Evolutionary conservation across 2,113 vertebrate genomes (phyloP).

Genomic region (Etheostoma spectabile): DNA sequence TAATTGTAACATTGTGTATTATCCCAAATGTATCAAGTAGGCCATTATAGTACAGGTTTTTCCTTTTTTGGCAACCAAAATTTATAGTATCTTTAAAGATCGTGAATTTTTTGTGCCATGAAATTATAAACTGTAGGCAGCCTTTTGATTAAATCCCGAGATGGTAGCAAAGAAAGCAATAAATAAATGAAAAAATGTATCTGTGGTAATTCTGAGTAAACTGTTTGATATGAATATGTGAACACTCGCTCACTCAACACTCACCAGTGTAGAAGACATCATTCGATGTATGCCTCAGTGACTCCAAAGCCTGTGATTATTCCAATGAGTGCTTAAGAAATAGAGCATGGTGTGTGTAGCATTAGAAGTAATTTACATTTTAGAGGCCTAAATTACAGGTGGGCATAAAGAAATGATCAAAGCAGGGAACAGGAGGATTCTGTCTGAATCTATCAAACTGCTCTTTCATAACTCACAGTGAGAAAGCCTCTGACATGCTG

Average conservation of each 20-base stretch:
- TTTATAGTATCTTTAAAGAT: no score
- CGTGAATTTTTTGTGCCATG: no score
- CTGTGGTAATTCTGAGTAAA: constrained; percentile 42
- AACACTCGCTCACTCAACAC: constrained; percentile 26
- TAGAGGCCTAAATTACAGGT: constrained; percentile 67
- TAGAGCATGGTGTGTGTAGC: constrained; percentile 51
- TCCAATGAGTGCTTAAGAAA: constrained; percentile 60
- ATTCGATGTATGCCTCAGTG: constrained; percentile 49
- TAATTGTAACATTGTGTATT: not conserved
- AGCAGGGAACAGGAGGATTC: constrained; percentile 54
- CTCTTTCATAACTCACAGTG: constrained; percentile 43
- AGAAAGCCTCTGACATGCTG: constrained; percentile 52
- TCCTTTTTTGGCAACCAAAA: not conserved
- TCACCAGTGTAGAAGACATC: constrained; percentile 39
- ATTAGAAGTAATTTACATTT: constrained; percentile 71
- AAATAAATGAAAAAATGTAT: constrained; percentile 43
- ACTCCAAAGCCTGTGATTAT: constrained; percentile 53
- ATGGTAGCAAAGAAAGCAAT: constrained; percentile 32
- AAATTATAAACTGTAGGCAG: constrained; percentile 81
- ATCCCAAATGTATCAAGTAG: not conserved
- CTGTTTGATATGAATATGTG: constrained; percentile 59
- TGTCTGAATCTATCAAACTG: constrained; percentile 55
- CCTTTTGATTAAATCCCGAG: constrained; percentile 54
- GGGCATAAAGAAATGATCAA: constrained; percentile 67
- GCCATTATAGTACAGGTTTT: not conserved